Evolutionary conservation across 1,140 invertebrate species (phyloP).

Genomic region (Diorhabda elongata): DNA sequence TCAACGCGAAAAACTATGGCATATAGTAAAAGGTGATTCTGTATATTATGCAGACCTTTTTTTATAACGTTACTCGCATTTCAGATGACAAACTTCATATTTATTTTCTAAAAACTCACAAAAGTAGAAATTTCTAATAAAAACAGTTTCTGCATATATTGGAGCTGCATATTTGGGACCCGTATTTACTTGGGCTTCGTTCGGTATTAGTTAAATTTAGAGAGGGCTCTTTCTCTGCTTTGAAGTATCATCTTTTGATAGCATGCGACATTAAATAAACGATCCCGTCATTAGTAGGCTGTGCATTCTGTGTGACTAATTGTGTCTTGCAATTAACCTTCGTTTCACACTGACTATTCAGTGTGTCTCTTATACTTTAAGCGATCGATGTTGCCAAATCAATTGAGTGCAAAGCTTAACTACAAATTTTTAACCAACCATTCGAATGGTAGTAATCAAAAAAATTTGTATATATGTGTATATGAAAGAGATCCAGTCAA

Average conservation of each 20-base stretch:
- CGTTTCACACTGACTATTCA: background rate
- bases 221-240: slow-evolving; percentile 4
- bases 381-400: background rate
- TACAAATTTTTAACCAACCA: too few species aligned
- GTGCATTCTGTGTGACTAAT: slow-evolving; percentile 13
- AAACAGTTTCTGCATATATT: background rate
- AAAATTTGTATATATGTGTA: too few species aligned
- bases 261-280: slow-evolving; percentile 6
- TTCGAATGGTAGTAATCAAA: too few species aligned
- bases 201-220: slow-evolving; percentile 3
- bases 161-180: background rate
- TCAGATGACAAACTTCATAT: too few species aligned
- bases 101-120: background rate
- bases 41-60: too few species aligned
- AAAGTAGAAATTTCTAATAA: background rate
- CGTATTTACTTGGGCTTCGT: background rate
- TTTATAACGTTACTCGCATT: too few species aligned
- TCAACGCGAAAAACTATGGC: too few species aligned
- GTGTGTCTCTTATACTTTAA: background rate
- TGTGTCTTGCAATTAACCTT: slow-evolving; percentile 15
- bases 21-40: too few species aligned
- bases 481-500: too few species aligned
- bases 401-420: too few species aligned
- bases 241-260: background rate
- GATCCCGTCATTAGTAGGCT: slow-evolving; percentile 13